phyloP scores from a whole-genome alignment of 2,797 vertebrate genomes.

The Coregonus ussuriensis region DNA sequence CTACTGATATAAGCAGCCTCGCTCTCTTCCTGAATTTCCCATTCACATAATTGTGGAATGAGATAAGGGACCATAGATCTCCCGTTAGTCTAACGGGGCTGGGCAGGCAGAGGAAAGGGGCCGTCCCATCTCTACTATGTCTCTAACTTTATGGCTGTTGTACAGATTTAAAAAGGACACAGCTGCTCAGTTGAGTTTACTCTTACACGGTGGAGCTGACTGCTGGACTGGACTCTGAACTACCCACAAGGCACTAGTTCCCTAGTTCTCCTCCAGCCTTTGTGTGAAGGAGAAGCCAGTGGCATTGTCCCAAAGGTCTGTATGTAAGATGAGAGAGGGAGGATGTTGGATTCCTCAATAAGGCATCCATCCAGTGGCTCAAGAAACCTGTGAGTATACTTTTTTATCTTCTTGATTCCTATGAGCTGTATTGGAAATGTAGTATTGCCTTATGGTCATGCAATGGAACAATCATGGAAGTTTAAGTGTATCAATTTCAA shows the following conservation, averaged over 20 bases:
- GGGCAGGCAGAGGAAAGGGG: background rate
- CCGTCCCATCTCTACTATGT: background rate
- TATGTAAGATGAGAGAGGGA: conserved; percentile 34
- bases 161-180: background rate
- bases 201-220: background rate
- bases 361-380: conserved; percentile 30
- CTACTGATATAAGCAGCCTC: too few relatives aligned
- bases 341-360: background rate
- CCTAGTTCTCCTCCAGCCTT: conserved; percentile 22
- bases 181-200: background rate
- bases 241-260: conserved; percentile 34
- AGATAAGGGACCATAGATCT: background rate
- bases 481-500: background rate
- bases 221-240: conserved; percentile 67
- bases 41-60: background rate
- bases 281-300: conserved; percentile 17
- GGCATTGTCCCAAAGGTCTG: conserved; percentile 11
- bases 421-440: background rate
- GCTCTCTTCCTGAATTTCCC: too few relatives aligned
- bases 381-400: conserved; percentile 54
- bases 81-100: background rate
- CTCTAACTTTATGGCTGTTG: background rate
- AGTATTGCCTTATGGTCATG: background rate
- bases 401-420: background rate
- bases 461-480: background rate